A percentile compares a stretch with the other conserved stretches of the same genome.
These are phyloP conservation scores for Drosophila mimica DNA, from an alignment of 2,888 invertebrate species.

Conservation along the genomic window DNA sequence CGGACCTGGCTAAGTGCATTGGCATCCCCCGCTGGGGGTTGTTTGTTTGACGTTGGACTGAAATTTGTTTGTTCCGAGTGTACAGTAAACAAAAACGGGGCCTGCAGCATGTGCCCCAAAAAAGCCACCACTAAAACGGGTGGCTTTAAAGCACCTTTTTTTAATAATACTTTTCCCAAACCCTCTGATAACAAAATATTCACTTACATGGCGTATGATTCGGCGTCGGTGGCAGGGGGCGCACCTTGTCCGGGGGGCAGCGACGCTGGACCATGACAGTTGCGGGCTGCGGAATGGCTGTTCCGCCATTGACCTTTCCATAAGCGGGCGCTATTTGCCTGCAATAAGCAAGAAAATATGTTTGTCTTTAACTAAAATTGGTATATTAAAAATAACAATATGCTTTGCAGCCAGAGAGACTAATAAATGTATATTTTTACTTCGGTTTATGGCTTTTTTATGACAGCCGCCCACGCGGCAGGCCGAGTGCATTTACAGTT, in stretches of 20 bases:
- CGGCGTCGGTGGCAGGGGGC: slow-evolving; percentile 90
- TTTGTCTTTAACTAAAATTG: slow-evolving; percentile 4
- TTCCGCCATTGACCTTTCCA: slow-evolving; percentile 87
- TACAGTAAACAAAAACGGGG: slow-evolving; percentile 58
- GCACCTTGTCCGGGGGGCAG: slow-evolving; percentile 92
- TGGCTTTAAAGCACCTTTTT: slow-evolving; percentile 55
- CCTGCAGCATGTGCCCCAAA: slow-evolving; percentile 5
- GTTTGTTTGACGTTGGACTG: slow-evolving; percentile 35
- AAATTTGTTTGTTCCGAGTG: slow-evolving; percentile 71
- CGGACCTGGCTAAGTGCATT: slow-evolving; percentile 64
- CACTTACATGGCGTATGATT: slow-evolving; percentile 86
- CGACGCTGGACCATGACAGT: slow-evolving; percentile 91
- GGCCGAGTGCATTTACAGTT: slow-evolving; percentile 33
- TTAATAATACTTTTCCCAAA: slow-evolving; percentile 71
- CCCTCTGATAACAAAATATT: slow-evolving; percentile 27
- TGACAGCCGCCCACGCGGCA: slow-evolving; percentile 50
- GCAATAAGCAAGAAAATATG: slow-evolving; percentile 81
- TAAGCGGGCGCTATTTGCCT: slow-evolving; percentile 89
- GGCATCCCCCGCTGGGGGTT: slow-evolving; percentile 60
- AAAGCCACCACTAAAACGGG: slow-evolving; percentile 30
- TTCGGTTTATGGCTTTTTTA: slow-evolving; percentile 38
- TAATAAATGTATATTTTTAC: slow-evolving; percentile 16
- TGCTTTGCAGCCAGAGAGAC: slow-evolving; percentile 3
- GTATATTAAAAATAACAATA: slow-evolving; percentile 26
- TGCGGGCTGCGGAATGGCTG: slow-evolving; percentile 92